Percentiles rank a stretch among this genome's conserved stretches.
These are phyloP conservation scores for Hemaris fuciformis DNA, from an alignment of 2,888 invertebrate species.

Conservation along the genomic window DNA sequence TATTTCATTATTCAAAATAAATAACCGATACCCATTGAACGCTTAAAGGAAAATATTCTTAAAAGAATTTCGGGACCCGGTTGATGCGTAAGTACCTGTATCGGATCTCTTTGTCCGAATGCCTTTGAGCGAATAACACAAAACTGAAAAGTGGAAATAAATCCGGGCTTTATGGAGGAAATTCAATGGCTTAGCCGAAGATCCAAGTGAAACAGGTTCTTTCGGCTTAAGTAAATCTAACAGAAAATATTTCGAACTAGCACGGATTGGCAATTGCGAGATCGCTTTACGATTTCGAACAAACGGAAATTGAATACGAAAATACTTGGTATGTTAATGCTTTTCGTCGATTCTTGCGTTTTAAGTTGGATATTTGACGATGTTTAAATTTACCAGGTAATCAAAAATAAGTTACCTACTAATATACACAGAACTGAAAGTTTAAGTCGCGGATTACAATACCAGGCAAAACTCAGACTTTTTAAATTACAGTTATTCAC, in stretches of 20 bases:
- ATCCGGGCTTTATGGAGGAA: constrained; percentile 36
- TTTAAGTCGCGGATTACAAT: too few species aligned
- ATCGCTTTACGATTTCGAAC: constrained; percentile 10
- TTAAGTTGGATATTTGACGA: neutral
- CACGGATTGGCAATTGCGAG: neutral
- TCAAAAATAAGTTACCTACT: too few species aligned
- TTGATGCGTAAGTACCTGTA: constrained; percentile 24
- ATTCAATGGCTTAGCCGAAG: constrained; percentile 20
- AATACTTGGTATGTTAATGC: neutral
- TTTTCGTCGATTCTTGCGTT: neutral
- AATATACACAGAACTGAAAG: too few species aligned
- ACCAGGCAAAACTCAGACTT: too few species aligned
- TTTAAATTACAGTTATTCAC: too few species aligned
- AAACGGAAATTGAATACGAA: constrained; percentile 6
- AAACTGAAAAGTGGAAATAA: constrained; percentile 59
- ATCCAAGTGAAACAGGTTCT: constrained; percentile 15
- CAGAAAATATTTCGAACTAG: constrained; percentile 18
- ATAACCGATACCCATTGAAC: neutral
- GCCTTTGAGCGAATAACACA: constrained; percentile 37
- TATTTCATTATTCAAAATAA: neutral
- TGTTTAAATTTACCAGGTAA: too few species aligned
- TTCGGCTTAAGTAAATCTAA: constrained; percentile 25
- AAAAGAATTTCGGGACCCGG: constrained; percentile 18
- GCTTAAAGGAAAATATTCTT: constrained; percentile 10
- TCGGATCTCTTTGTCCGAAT: constrained; percentile 37